Base-by-base conservation (phyloP, 2,113 vertebrate species). In the Tichodroma muraria region DNA sequence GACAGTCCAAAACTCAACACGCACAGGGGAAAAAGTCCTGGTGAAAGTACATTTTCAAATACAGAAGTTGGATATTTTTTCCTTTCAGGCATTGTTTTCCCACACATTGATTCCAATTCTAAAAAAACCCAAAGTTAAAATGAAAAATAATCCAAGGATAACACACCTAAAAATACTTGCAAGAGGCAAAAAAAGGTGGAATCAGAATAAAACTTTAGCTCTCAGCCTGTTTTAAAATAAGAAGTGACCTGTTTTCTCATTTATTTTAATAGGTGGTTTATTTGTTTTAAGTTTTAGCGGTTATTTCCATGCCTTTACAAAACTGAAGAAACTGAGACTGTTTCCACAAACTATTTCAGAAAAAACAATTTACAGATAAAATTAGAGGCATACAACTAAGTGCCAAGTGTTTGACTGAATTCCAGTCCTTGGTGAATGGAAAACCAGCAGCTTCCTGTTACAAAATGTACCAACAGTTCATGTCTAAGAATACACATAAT, bases 361-460 rank as follows among this genome's bases (percentile, higher is more conserved):
- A 96, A 97, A 96, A 97, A 94, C 33, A 88, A 92, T 96, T 94
- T 94, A 71, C 75, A 95, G 95, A 96, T 95, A 96, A 97, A 96
- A 95, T 92, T 93, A 97, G 95, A 94, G 92, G 64, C 90, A 81
- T 52, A 92, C 35, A 96, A 91, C 53, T 84, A 93, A 97, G 91
- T 89, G 95, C 97, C 97, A 97, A 97, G 96, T 80, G 89, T 97
- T 97, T 98, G 97, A 98, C 95, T 73, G 24, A 94, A 96, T 97
- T 98, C 98, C 98, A 98, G 97, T 89, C 95, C 96, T 96, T 93
- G 91, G 94, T 97, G 97, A 97, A 98, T 97, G 97, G 97, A 98
- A 98, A 98, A 97, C 95, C 95, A 97, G 95, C 94, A 96, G 95
- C 93, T 97, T 98, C 97, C 98, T 97, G 97, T 98, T 97, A 98